Conservation (phyloP, 2,797 vertebrate genomes). For the Podargus strigoides region DNA sequence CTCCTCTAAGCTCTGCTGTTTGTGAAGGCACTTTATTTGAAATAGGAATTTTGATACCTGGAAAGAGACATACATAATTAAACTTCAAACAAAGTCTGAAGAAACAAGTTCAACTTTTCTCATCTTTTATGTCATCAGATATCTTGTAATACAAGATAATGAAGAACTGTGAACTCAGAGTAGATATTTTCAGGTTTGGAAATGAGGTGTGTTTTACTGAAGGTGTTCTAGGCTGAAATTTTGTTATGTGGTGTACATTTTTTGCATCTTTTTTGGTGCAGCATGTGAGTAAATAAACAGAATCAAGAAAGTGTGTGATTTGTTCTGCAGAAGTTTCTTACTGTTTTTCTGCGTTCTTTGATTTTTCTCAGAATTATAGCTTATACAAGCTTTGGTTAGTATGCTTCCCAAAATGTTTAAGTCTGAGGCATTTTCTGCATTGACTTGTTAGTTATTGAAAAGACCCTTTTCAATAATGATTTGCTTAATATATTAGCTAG, state of each 20-base stretch:
- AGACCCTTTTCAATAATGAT: not conserved
- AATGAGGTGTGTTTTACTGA: not conserved
- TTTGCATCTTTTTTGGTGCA: not conserved
- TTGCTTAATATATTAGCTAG: not conserved
- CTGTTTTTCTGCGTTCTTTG: not conserved
- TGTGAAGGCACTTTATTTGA: not conserved
- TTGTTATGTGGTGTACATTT: not conserved
- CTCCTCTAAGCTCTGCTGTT: not conserved
- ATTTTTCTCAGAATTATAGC: not conserved
- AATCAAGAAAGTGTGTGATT: not conserved
- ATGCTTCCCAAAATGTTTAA: not conserved
- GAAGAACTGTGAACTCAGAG: not conserved
- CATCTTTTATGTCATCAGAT: not conserved
- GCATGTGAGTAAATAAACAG: not conserved
- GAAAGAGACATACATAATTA: not conserved
- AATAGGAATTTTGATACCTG: not conserved
- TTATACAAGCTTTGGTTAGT: not conserved
- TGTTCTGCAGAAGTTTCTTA: not conserved
- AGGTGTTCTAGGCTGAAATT: not conserved
- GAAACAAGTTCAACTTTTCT: not conserved
- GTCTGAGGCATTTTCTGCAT: not conserved
- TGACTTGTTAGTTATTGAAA: not conserved
- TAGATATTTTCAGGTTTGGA: not conserved
- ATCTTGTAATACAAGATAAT: not conserved
- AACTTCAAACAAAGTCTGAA: not conserved